These are phyloP conservation scores for Cladopsammia gracilis DNA, from an alignment of 64 coral and sea anemone genomes.

Conservation along the genomic window DNA sequence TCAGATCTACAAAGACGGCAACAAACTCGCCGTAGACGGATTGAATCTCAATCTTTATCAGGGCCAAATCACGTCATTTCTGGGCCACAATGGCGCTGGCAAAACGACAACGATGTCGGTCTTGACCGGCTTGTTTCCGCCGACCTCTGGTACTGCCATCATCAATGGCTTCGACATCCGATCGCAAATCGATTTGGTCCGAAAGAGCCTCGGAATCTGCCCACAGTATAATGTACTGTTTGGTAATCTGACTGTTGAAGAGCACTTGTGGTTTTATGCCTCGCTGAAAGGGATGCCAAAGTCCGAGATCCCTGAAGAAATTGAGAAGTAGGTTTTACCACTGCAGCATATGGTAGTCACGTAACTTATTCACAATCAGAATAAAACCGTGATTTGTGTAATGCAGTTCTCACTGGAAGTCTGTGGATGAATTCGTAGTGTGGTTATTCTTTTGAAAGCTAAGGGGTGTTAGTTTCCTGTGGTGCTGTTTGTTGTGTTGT, in stretches of 20 bases:
- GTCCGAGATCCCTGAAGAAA: conserved; percentile 79
- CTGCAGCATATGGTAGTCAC: no score
- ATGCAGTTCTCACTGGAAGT: no score
- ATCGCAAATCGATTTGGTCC: conserved; percentile 81
- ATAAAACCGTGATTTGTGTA: no score
- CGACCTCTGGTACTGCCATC: conserved; percentile 89
- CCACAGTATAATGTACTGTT: conserved; percentile 99
- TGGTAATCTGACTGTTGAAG: conserved; percentile 92
- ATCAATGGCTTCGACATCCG: conserved; percentile 94
- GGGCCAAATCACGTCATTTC: conserved; percentile 96
- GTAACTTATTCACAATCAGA: no score
- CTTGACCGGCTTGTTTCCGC: conserved; percentile 91
- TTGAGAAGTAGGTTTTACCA: conserved; percentile 84
- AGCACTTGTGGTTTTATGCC: conserved; percentile 97
- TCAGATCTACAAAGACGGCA: conserved; percentile 92
- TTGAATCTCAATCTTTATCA: conserved; percentile 94
- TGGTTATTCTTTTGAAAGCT: no score
- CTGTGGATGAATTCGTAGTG: no score
- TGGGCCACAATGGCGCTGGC: conserved; percentile 97
- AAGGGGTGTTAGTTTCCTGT: no score
- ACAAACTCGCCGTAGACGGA: conserved; percentile 94
- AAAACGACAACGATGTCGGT: conserved; percentile 99
- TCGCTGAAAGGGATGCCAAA: conserved; percentile 91
- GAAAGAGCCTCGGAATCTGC: conserved; percentile 97
- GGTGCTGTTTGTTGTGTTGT: no score